Percentiles rank a stretch among this genome's conserved stretches.
Conservation (phyloP, 2,888 invertebrate genomes). For the Pogonocherus hispidulus region DNA sequence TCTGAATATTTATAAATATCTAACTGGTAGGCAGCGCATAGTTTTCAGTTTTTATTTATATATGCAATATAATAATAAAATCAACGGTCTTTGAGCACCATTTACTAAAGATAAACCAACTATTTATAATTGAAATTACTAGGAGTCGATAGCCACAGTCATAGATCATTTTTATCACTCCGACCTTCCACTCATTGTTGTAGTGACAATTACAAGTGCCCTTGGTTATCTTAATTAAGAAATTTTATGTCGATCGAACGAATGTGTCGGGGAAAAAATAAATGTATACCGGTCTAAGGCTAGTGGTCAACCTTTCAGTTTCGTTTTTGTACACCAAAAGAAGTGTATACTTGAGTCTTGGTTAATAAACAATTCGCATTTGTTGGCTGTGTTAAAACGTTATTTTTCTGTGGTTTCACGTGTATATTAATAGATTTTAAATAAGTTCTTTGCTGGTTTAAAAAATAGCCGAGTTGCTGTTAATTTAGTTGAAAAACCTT, state of each 20-base stretch:
- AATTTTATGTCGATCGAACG: not conserved
- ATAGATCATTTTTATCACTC: not conserved
- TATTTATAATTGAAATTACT: not conserved
- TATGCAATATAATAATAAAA: not conserved
- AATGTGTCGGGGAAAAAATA: not conserved
- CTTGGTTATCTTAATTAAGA: conserved; percentile 5
- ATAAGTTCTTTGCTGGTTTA: not conserved
- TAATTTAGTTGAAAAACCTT: not conserved
- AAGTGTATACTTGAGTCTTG: not conserved
- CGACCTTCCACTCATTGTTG: not conserved
- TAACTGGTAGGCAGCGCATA: too few species aligned
- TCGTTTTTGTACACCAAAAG: not conserved
- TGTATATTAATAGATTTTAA: not conserved
- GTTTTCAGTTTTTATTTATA: too few species aligned
- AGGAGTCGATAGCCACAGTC: too few species aligned
- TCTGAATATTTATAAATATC: too few species aligned
- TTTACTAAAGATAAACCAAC: not conserved
- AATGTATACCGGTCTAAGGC: too few species aligned
- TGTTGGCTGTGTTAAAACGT: not conserved
- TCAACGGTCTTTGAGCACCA: not conserved
- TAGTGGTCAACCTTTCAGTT: not conserved
- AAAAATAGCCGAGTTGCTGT: not conserved
- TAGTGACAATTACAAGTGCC: not conserved
- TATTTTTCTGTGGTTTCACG: not conserved
- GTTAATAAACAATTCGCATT: not conserved